Evolutionary conservation across 2,113 vertebrate genomes (phyloP), one percentile per base, ranked within the genome.

Genomic region (Zeus faber): DNA sequence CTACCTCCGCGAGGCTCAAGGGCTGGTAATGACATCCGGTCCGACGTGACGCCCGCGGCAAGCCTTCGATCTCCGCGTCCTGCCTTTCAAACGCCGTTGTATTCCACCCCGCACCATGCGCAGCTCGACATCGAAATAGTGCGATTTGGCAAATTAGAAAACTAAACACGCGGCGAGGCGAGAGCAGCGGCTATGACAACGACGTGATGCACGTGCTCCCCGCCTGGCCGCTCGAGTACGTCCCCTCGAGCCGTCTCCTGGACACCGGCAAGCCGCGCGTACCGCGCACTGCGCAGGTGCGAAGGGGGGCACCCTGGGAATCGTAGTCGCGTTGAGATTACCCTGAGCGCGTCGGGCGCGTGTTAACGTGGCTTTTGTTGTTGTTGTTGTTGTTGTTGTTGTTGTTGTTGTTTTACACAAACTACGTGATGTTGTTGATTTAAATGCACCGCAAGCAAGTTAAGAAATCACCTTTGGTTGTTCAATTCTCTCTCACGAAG

Each of bases 21-120:
- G 76, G 71, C 77, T 72, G 81, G 62, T 78, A 86, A 81, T 86
- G 70, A 86, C 86, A 88, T 84, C 78, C 84, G 78, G 75, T 78
- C 78, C 70, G 79, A 76, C 70, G 33, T 80, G 76, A 78, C 71
- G 73, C 76, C 65, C 33, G n/a, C 11, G 13, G 33, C n/a, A 9
- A 13, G 71, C 67, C 59, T 17, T 40, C 50, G 66, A 60, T 31
- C 43, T 21, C 54, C 22, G 37, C 59, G 16, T 29, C 27, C 58
- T 58, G 17, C 9, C 46, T 44, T 62, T 6, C 39, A 27, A 59
- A 55, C 53, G 9, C 27, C 17, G 9, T 76, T 51, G 39, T 23
- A 52, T 40, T 56, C 44, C 24, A 58, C 67, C 4, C 33, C 40
- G 50, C 68, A 26, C 48, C 59, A 24, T 33, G 54, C 58, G 26